phyloP scores from a whole-genome alignment of 2,888 invertebrate species.

The Taphrorychus bicolor region DNA sequence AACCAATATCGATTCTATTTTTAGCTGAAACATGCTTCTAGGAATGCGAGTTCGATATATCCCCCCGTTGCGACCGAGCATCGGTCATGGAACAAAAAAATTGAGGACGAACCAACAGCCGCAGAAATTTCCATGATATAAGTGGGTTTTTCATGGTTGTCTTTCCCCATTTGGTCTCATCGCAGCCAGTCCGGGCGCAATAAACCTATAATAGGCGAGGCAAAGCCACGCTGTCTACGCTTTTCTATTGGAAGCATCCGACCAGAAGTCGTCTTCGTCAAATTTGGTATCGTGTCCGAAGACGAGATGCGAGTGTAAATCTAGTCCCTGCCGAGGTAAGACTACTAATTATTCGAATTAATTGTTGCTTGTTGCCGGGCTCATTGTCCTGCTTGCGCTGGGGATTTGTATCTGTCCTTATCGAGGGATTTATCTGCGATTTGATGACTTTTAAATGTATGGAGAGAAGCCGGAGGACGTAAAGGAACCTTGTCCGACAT shows the following conservation, averaged over 20 bases:
- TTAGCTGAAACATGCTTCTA: conserved; percentile 31
- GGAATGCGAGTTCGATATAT: conserved; percentile 48
- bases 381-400: conserved; percentile 46
- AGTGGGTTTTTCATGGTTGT: conserved; percentile 55
- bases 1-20: conserved; percentile 35
- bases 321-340: conserved; percentile 53
- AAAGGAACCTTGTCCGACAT: conserved; percentile 34
- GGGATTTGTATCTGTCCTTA: conserved; percentile 39
- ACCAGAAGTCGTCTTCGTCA: conserved; percentile 58
- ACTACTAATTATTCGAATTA: conserved; percentile 61
- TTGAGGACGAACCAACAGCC: conserved; percentile 14
- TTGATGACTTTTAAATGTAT: conserved; percentile 35
- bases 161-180: conserved; percentile 57
- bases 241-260: conserved; percentile 56
- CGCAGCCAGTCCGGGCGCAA: conserved; percentile 50
- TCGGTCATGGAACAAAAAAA: conserved; percentile 19
- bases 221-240: conserved; percentile 60
- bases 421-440: conserved; percentile 38
- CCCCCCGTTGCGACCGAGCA: too few species aligned
- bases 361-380: conserved; percentile 55
- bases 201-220: conserved; percentile 60
- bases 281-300: conserved; percentile 56
- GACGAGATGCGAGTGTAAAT: conserved; percentile 58
- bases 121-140: conserved; percentile 57
- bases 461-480: conserved; percentile 30